A percentile compares a stretch with the other conserved stretches of the same genome.
phyloP scores from a whole-genome alignment of 2,797 vertebrate species.

The Zalophus californianus region DNA sequence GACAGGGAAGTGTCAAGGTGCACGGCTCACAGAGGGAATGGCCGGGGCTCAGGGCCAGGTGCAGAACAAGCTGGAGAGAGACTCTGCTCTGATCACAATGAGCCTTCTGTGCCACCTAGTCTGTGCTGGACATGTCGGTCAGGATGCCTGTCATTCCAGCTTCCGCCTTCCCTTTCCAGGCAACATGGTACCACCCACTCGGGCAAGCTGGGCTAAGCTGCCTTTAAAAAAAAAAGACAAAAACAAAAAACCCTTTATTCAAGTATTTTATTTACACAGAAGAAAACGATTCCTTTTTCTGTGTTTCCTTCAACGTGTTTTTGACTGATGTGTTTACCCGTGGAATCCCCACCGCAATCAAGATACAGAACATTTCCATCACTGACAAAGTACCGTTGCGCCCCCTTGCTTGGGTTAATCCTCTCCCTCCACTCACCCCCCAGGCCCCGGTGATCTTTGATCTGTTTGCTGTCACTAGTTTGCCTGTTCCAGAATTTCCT shows the following conservation, averaged over 20 bases:
- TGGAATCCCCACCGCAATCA: background rate
- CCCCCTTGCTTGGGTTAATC: accelerated
- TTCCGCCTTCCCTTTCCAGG: slow-evolving; percentile 12
- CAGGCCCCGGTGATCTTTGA: background rate
- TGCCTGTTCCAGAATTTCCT: background rate
- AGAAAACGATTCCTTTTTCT: slow-evolving; percentile 5
- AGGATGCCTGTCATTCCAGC: slow-evolving; percentile 59
- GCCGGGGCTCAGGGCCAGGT: background rate
- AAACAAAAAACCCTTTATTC: background rate
- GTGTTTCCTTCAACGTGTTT: background rate
- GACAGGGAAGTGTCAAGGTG: accelerated
- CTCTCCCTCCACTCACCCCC: accelerated
- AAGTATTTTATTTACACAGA: slow-evolving; percentile 20
- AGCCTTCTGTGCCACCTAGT: slow-evolving; percentile 1
- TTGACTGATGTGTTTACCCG: background rate
- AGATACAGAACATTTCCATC: background rate
- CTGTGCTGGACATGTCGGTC: background rate
- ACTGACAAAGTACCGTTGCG: background rate
- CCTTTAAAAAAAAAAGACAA: background rate
- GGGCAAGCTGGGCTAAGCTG: background rate
- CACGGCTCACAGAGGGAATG: background rate
- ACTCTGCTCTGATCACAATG: background rate
- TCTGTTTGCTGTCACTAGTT: background rate
- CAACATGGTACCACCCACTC: slow-evolving; percentile 36
- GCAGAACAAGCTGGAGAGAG: background rate